phyloP scores from a whole-genome alignment of 2,888 invertebrate genomes.

The Cristatella mucedo region DNA sequence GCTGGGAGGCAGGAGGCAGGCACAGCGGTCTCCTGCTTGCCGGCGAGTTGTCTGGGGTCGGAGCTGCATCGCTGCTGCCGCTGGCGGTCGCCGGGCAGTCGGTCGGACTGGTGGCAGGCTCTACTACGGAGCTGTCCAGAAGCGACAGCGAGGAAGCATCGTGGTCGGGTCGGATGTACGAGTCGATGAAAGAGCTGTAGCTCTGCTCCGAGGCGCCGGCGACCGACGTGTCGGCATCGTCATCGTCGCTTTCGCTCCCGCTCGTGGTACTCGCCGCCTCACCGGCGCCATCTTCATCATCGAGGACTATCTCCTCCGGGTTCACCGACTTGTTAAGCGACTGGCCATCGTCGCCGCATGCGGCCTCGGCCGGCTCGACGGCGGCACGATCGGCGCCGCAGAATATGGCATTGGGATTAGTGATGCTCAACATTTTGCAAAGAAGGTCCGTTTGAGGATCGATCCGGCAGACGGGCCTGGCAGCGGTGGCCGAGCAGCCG shows the following conservation, averaged over 20 bases:
- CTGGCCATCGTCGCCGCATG: neutral
- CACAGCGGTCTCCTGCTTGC: too few relatives aligned
- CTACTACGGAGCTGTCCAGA: constrained; percentile 4
- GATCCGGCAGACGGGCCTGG: constrained; percentile 14
- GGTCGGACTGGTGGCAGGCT: neutral
- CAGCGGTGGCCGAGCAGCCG: constrained; percentile 13
- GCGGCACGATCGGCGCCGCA: constrained; percentile 14
- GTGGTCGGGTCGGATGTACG: neutral
- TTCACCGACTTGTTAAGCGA: constrained; percentile 12
- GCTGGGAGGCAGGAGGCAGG: too few relatives aligned
- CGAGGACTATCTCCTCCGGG: constrained; percentile 17
- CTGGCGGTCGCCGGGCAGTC: too few relatives aligned
- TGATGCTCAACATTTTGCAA: constrained; percentile 48
- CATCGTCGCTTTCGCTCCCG: too few relatives aligned
- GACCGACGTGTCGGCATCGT: too few relatives aligned
- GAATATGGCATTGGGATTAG: constrained; percentile 51
- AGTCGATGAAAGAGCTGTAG: constrained; percentile 4
- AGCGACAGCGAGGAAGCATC: constrained; percentile 1
- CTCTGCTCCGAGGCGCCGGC: too few relatives aligned
- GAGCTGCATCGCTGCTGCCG: too few relatives aligned
- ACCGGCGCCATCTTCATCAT: constrained; percentile 15
- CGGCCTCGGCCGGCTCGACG: constrained; percentile 11
- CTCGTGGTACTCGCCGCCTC: too few relatives aligned
- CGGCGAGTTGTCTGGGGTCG: too few relatives aligned
- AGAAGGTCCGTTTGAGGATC: constrained; percentile 43